Percentiles rank a stretch among this genome's conserved stretches.
These are phyloP conservation scores for Schizaphis graminum DNA, from an alignment of 2,888 invertebrate genomes.

Conservation along the genomic window DNA sequence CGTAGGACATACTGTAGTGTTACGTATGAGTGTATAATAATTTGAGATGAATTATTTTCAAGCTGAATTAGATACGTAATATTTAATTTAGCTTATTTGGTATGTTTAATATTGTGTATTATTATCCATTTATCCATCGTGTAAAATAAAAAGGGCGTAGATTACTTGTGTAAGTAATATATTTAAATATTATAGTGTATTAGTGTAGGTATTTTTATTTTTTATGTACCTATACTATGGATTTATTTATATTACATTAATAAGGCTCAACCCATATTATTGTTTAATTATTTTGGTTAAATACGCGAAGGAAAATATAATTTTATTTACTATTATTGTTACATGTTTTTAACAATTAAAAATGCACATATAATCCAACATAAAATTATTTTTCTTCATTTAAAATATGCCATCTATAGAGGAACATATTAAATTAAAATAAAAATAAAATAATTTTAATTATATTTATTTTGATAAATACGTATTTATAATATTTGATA, in stretches of 20 bases:
- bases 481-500: neutral
- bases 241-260: slow-evolving; percentile 1
- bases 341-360: neutral
- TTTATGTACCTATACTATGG: too few species aligned
- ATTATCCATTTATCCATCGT: neutral
- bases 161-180: neutral
- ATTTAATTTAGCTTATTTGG: neutral
- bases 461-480: neutral
- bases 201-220: neutral
- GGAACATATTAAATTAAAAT: neutral
- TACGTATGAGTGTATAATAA: neutral
- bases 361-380: neutral
- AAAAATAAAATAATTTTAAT: neutral
- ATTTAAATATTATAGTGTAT: neutral
- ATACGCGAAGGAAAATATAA: neutral
- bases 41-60: neutral
- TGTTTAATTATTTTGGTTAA: neutral
- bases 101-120: neutral
- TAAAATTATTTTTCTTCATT: neutral
- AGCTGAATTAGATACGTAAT: neutral
- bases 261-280: neutral
- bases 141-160: neutral
- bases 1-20: neutral
- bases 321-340: neutral
- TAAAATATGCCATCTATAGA: neutral